Evolutionary conservation across 2,113 vertebrate species (phyloP).

Genomic region (Gnathonemus longibarbis): DNA sequence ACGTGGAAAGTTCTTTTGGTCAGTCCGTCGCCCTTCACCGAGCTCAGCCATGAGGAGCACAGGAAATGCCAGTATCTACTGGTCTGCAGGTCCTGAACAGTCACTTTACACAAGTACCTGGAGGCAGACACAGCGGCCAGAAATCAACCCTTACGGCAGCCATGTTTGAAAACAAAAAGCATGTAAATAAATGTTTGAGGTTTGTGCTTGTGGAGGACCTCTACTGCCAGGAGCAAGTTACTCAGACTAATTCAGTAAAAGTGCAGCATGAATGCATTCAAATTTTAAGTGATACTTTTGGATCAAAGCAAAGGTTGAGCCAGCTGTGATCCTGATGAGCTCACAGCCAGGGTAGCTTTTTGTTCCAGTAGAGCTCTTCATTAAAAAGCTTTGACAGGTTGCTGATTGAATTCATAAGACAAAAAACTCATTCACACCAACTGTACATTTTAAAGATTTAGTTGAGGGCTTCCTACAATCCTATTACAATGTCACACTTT

Average conservation of each 20-base stretch:
- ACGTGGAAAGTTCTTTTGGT: conserved; percentile 60
- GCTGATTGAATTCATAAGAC: background rate
- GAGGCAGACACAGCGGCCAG: background rate
- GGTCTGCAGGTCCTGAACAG: conserved; percentile 58
- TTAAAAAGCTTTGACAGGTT: background rate
- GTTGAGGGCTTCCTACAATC: background rate
- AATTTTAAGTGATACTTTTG: background rate
- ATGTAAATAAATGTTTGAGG: background rate
- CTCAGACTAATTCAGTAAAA: background rate
- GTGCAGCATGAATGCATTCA: background rate
- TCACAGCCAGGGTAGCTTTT: background rate
- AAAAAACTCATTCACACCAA: background rate
- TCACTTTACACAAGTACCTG: conserved; percentile 64
- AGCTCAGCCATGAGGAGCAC: conserved; percentile 61
- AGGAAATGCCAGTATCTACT: conserved; percentile 56
- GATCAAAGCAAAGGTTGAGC: background rate
- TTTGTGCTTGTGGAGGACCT: background rate
- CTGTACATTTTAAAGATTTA: background rate
- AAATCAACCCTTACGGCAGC: background rate
- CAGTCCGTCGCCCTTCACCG: conserved; percentile 46
- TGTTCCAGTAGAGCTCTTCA: background rate
- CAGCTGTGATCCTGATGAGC: background rate
- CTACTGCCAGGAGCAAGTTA: background rate
- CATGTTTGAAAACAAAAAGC: background rate
- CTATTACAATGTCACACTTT: background rate